Evolutionary conservation across 2,888 invertebrate genomes (phyloP).

Genomic region (Rhagonycha lutea): DNA sequence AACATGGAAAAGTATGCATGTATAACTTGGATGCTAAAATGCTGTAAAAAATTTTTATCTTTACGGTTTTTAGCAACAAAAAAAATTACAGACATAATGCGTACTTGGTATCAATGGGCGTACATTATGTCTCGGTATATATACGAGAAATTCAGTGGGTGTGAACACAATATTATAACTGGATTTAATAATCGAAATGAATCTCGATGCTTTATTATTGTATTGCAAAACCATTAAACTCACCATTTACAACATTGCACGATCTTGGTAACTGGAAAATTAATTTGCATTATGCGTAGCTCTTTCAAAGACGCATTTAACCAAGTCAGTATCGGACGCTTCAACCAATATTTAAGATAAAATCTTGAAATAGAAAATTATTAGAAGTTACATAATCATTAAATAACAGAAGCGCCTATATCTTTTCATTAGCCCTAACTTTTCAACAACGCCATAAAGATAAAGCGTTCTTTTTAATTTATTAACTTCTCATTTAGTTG

Average conservation of each 20-base stretch:
- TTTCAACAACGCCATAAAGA: neutral
- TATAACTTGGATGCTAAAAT: neutral
- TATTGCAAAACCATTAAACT: constrained; percentile 43
- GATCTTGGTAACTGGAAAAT: constrained; percentile 25
- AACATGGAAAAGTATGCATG: neutral
- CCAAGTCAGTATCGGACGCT: neutral
- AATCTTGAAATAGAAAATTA: neutral
- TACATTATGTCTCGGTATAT: constrained; percentile 38
- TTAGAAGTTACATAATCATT: neutral
- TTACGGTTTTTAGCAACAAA: neutral
- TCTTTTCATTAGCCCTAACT: neutral
- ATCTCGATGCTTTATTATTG: constrained; percentile 45
- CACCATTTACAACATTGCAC: constrained; percentile 39
- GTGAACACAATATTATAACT: constrained; percentile 48
- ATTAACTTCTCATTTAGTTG: neutral
- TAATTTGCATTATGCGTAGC: constrained; percentile 18
- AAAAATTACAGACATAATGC: neutral
- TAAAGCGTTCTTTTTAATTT: neutral
- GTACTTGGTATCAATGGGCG: constrained; percentile 29
- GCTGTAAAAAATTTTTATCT: neutral
- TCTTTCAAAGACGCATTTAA: neutral
- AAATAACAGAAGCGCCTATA: neutral
- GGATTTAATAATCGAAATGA: constrained; percentile 49
- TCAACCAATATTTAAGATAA: neutral
- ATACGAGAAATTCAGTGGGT: constrained; percentile 45